Evolutionary conservation across 2,888 invertebrate genomes (phyloP), one percentile per base, ranked within the genome.

Genomic region (Stratiomys singularior): DNA sequence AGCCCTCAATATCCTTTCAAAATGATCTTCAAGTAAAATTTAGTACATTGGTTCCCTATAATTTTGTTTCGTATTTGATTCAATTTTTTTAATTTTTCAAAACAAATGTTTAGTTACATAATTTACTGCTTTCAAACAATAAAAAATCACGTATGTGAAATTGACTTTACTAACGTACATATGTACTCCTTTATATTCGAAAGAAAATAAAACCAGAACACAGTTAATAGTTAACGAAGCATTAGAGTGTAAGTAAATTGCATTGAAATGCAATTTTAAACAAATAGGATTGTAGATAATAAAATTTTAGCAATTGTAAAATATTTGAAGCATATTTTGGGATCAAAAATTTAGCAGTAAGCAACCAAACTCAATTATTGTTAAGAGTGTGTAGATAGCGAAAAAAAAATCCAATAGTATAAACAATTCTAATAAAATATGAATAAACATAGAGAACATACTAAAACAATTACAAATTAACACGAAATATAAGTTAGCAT

Each of bases 141-240:
- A 0, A 67, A 67, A 37, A 5, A 28, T 71, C 21, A 23, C 1
- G 9, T 13, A 71, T 15, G 18, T 74, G 60, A 74, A 13, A 74
- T 74, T 74, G 60, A 15, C 25, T 60, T 37, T 9, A 74, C 27
- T 1, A 4, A 9, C 9, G 21, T 23, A 74, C 27, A 1, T n/a
- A 9, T 5, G 21, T 23, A 60, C 1, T 63, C 47, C 76, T 76
- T 67, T 58, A 67, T 77, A 66, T 77, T 66, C 28, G 15, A 52
- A 72, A 37, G 37, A 37, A 37, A 52, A 47, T 13, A 79, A 77
- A 78, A 81, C 80, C 80, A 79, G 82, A 81, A 82, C 82, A 82
- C 82, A 82, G 82, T 82, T 82, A 79, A 82, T 81, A 82, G 82
- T 82, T 82, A 82, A 82, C 82, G 82, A 82, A 82, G 81, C 80